Evolutionary conservation across 1,140 invertebrate genomes (phyloP), one percentile per base, ranked within the genome.

Genomic region (Melanaphis sacchari): DNA sequence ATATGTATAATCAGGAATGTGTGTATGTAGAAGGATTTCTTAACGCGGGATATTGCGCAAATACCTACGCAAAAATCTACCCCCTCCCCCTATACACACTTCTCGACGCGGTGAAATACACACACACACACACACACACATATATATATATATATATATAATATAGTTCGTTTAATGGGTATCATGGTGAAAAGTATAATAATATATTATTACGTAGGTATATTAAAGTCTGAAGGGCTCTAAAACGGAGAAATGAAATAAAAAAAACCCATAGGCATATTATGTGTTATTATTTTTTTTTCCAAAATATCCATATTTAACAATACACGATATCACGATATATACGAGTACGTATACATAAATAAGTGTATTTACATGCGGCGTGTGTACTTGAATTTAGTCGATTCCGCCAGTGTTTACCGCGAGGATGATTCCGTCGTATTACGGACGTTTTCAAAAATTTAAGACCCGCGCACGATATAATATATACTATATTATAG

Each of bases 381-480:
- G 1, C 5, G 40, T 88, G 36, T 22, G 18, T n/a, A 40, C 82
- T 84, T 7, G 85, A 88, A 31, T 88, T 36, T 8, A 31, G 85
- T 40, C 82, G 3, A 22, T 31, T 26, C 15, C 41, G 7, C 7
- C 18, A 24, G 82, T 84, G 82, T 84, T 84, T 84, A 40, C 82
- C 38, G 40, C 82, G 82, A 26, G 82, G 82, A 84, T 84, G 82
- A 84, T 41, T 84, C 82, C n/a, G 85, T 88, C 85, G 85, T 46
- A 18, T 18, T 43, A 49, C 8, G 43, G 18, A 84, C 4, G 40
- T 88, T 88, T 88, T 88, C 15, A 46, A 88, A 49, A 46, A 88
- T 88, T 49, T n/a, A 88, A 88, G 85, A 88, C n/a, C 22, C 11
- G 26, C 15, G 82, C 11, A 43, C 31, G 59, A n/a, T 36, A 24